These are phyloP conservation scores for Arion vulgaris DNA, from an alignment of 1,140 invertebrate species.

Conservation along the genomic window DNA sequence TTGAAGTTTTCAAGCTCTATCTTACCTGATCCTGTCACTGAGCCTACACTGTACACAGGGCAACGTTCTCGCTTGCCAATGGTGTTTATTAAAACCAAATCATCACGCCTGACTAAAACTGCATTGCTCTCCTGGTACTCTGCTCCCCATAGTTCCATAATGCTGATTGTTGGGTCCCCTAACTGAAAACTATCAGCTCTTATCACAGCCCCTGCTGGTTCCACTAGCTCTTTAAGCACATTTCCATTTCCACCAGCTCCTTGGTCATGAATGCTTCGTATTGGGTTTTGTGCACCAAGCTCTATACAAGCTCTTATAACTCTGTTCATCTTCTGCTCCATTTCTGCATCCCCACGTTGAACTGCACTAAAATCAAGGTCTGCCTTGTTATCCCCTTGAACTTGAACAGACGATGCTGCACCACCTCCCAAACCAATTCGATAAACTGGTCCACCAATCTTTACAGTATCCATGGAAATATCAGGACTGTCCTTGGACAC, in stretches of 20 bases:
- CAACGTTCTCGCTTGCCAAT: conserved; percentile 91
- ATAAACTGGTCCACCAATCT: conserved; percentile 95
- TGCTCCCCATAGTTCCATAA: conserved; percentile 96
- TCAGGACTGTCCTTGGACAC: conserved; percentile 82
- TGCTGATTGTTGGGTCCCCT: conserved; percentile 94
- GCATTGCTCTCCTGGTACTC: conserved; percentile 99
- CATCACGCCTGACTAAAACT: conserved; percentile 81
- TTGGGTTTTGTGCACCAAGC: conserved; percentile 85
- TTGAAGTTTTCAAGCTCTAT: conserved; percentile 55
- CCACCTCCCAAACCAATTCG: conserved; percentile 98
- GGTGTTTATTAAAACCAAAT: conserved; percentile 78
- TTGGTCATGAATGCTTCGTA: conserved; percentile 95
- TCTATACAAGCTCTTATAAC: conserved; percentile 94
- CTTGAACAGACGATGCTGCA: conserved; percentile 94
- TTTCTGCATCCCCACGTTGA: conserved; percentile 97
- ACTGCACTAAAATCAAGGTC: conserved; percentile 96
- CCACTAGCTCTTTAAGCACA: conserved; percentile 96
- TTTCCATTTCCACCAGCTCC: conserved; percentile 98
- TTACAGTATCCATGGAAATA: conserved; percentile 82
- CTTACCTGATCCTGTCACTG: conserved; percentile 88
- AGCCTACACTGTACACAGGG: conserved; percentile 92
- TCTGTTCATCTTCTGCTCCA: conserved; percentile 97
- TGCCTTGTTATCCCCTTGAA: conserved; percentile 86
- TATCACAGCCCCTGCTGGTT: conserved; percentile 93
- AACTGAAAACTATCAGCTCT: conserved; percentile 87